Evolutionary conservation across 2,888 invertebrate species (phyloP), one percentile per base, ranked within the genome.

Genomic region (Ormyrus pomaceus): DNA sequence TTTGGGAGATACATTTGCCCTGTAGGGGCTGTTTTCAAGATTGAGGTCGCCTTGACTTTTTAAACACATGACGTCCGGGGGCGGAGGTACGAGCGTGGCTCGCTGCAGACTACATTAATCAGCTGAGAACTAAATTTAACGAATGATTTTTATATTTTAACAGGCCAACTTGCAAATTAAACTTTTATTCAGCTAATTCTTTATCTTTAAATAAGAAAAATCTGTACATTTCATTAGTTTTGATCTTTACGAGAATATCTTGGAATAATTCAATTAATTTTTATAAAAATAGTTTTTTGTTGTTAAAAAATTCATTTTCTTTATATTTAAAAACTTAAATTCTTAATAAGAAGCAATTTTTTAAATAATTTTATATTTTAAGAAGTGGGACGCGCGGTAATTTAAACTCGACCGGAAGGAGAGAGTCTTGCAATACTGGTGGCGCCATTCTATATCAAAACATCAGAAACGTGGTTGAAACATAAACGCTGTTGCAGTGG

Each of bases 361-460:
- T 34, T 0, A 34, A 34, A 34, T 34, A 34, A 34, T 34, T 34
- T 34, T 34, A 34, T 34, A 34, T 34, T 34, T 59, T 59, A 59
- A 34, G 4, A 34, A 59, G 7, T 59, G 0, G 13, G 7, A 10
- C 8, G 55, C 64, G 64, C 62, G 72, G 69, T 34, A 77, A 72
- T 80, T 80, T 51, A 64, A 83, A 81, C 80, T 64, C 46, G 50
- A 75, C 84, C 85, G 85, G 85, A 85, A 83, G 71, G 50, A 77
- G 77, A 58, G 50, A 79, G 80, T 34, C 34, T 34, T 34, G 4
- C 34, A 4, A 3, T 34, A 34, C 80, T 80, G 19, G 19, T 19
- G 70, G 74, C 68, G 72, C 19, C 73, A 81, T 84, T 83, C 19
- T 19, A 19, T 19, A 19, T 2, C 64, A 82, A 83, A 34, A 84